phyloP scores from a whole-genome alignment of 2,888 invertebrate species.

The Andrena camellia region DNA sequence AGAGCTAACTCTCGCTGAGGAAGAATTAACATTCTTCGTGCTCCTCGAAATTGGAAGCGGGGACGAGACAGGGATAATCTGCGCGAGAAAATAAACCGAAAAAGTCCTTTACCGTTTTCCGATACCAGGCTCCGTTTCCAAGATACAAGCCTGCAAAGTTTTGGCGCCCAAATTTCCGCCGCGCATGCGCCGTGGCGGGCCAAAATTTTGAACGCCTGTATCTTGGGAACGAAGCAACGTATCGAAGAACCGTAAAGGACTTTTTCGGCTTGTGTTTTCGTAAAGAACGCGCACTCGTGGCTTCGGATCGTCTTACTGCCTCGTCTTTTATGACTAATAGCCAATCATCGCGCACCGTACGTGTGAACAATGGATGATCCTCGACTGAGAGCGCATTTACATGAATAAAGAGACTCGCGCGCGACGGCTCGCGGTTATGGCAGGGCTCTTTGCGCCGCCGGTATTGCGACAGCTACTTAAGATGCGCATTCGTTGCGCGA shows the following conservation, averaged over 20 bases:
- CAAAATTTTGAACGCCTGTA: not conserved
- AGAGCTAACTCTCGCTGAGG: not conserved
- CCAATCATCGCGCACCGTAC: not conserved
- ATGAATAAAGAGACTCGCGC: slow-evolving; percentile 18
- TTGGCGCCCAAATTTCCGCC: not conserved
- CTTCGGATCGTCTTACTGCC: not conserved
- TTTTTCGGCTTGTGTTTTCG: not conserved
- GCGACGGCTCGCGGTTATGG: slow-evolving; percentile 9
- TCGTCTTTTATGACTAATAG: not conserved
- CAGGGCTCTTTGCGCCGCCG: not conserved
- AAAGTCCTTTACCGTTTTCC: not conserved
- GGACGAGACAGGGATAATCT: not conserved
- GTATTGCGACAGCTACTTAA: slow-evolving; percentile 37
- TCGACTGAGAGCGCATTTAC: not conserved
- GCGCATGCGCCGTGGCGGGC: not conserved
- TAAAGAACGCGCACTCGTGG: not conserved
- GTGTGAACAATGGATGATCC: not conserved
- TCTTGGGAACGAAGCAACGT: not conserved
- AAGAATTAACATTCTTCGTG: not conserved
- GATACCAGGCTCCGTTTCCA: not conserved
- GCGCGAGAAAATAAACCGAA: not conserved
- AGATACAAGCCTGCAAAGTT: not conserved
- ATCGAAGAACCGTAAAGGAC: not conserved
- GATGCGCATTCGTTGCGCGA: slow-evolving; percentile 40
- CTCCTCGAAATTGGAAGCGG: not conserved